Evolutionary conservation across 2,113 vertebrate species (phyloP).

Genomic region (Pollachius pollachius): DNA sequence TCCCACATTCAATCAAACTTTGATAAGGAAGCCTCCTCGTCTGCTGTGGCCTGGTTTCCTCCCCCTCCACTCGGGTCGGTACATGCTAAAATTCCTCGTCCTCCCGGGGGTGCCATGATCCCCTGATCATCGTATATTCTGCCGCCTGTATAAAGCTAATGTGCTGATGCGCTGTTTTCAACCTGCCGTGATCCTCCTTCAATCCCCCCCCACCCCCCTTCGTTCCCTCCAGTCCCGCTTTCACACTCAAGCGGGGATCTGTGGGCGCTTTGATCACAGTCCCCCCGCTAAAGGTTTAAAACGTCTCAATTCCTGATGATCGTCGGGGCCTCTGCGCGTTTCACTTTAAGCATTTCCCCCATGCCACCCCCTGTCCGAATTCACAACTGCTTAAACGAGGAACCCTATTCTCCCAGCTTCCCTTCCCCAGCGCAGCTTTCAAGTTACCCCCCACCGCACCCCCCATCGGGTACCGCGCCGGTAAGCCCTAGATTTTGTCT

Average conservation of each 20-base stretch:
- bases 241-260: constrained; percentile 67
- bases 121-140: constrained; percentile 72
- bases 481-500: constrained; percentile 80
- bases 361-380: constrained; percentile 63
- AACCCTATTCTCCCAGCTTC: constrained; percentile 66
- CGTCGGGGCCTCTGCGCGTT: constrained; percentile 65
- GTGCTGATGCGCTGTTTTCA: constrained; percentile 77
- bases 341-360: constrained; percentile 67
- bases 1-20: constrained; percentile 47
- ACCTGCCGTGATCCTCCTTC: constrained; percentile 71
- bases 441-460: constrained; percentile 47
- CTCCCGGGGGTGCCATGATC: constrained; percentile 65
- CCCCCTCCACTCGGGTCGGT: constrained; percentile 49
- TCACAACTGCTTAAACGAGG: constrained; percentile 67
- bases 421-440: constrained; percentile 68
- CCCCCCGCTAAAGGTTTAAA: constrained; percentile 77
- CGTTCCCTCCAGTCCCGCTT: constrained; percentile 64
- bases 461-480: constrained; percentile 61
- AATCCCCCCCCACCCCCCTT: constrained; percentile 68
- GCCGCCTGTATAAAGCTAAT: constrained; percentile 75
- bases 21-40: constrained; percentile 53
- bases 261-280: constrained; percentile 73
- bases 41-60: constrained; percentile 67
- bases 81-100: constrained; percentile 54
- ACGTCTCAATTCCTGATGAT: constrained; percentile 78